Evolutionary conservation across 1,140 invertebrate genomes (phyloP).

Genomic region (Drosophila takahashii): DNA sequence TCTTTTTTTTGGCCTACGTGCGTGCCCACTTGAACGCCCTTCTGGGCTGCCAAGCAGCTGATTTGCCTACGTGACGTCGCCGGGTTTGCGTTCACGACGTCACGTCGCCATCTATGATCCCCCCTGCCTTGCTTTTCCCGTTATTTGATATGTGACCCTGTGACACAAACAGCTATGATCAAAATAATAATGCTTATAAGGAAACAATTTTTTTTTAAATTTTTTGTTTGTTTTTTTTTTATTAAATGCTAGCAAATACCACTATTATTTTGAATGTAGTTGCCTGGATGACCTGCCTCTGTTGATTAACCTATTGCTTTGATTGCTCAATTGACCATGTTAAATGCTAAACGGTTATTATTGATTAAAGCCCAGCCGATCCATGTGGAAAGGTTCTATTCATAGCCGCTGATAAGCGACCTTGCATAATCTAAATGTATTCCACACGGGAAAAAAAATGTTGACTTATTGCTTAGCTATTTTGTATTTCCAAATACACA

Average conservation of each 20-base stretch:
- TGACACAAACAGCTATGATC: slow-evolving; percentile 34
- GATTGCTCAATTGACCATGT: slow-evolving; percentile 53
- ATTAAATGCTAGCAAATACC: background rate
- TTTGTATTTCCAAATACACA: too few relatives aligned
- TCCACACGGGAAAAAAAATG: slow-evolving; percentile 5
- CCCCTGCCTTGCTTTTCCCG: background rate
- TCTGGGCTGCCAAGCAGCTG: slow-evolving; percentile 29
- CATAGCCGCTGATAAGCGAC: slow-evolving; percentile 62
- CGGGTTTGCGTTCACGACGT: slow-evolving; percentile 34
- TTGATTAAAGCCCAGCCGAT: slow-evolving; percentile 56
- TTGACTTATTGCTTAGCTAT: background rate
- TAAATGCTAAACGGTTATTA: slow-evolving; percentile 32
- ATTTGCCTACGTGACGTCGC: slow-evolving; percentile 50
- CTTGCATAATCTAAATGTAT: slow-evolving; percentile 47
- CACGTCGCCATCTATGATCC: slow-evolving; percentile 42
- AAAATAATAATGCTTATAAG: background rate
- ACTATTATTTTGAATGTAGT: background rate
- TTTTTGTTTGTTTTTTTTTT: background rate
- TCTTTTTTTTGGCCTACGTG: slow-evolving; percentile 58
- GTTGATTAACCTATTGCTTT: slow-evolving; percentile 36
- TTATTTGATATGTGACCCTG: slow-evolving; percentile 53
- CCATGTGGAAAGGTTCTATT: slow-evolving; percentile 25
- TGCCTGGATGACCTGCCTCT: slow-evolving; percentile 3
- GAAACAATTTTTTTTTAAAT: too few relatives aligned
- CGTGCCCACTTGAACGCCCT: slow-evolving; percentile 45